Base-by-base conservation (phyloP, 2,888 invertebrate species). In the Cryptus armator region DNA sequence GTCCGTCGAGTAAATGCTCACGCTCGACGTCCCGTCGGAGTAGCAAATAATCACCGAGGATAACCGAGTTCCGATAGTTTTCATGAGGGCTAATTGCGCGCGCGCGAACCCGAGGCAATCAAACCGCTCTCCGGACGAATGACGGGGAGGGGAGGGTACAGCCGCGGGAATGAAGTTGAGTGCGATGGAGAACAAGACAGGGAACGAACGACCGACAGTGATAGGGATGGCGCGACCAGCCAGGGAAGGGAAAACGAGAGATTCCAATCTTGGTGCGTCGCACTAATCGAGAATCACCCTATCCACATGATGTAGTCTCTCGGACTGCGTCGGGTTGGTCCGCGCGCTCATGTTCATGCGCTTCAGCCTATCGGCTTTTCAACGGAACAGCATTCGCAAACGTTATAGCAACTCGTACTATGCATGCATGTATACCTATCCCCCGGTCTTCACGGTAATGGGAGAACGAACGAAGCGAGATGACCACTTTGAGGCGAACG, bases 401-500 rank as follows among this genome's bases (percentile, higher is more conserved):
- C 44, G 16, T 62, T 44, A 64, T 51, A 64, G n/a, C 37, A 71
- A 70, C 75, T 71, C 51, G 56, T 67, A 56, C 56, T 53, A 44
- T 16, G 3, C 2, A 32, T 32, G 53, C 53, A 53, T 32, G 16
- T 37, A 51, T 37, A 24, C 24, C 24, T 24, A 46, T 48, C n/a
- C 44, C 44, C 29, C 62, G 62, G 32, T 56, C 68, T 51, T 48
- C 46, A 16, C 66, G 37, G 72, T 85, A 85, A 85, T 85, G 85
- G 82, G 66, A 80, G 82, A 78, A 68, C 70, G 68, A 83, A 70
- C 79, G 66, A 81, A 68, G 75, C 71, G 82, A 82, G 82, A 85
- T 85, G 85, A 85, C 85, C 85, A 85, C 85, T 85, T 85, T 82
- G 82, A 85, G 85, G 79, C 82, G 78, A 84, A 84, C 74, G 70